Percentiles rank a stretch among this genome's conserved stretches.
Conservation (phyloP, 2,888 invertebrate species). For the Rhaphigaster nebulosa region DNA sequence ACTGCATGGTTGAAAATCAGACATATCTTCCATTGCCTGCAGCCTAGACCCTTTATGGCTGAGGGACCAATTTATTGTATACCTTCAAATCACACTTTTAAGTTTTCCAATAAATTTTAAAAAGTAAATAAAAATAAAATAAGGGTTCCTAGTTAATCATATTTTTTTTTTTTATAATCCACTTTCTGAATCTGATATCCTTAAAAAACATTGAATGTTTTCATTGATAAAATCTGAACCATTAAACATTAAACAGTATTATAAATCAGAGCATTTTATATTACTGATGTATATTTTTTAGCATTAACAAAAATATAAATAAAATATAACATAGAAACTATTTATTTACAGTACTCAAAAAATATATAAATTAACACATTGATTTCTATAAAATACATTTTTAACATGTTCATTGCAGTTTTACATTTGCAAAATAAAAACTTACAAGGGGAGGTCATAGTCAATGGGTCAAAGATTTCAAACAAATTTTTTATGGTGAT, state of each 20-base stretch:
- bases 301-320: not conserved
- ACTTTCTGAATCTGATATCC: not conserved
- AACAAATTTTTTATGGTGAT: no score
- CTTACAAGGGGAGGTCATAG: no score
- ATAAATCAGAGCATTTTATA: not conserved
- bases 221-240: not conserved
- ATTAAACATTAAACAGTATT: not conserved
- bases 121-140: not conserved
- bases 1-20: not conserved
- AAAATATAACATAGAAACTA: not conserved
- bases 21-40: not conserved
- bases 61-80: not conserved
- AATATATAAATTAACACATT: conserved; percentile 14
- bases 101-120: not conserved
- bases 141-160: not conserved
- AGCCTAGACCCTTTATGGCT: no score
- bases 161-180: not conserved
- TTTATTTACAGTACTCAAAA: not conserved
- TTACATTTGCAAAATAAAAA: not conserved
- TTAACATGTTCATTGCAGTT: not conserved
- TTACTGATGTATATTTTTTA: not conserved
- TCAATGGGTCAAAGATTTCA: no score
- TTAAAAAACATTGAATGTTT: not conserved
- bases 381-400: not conserved
- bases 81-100: not conserved